Base-by-base conservation (phyloP, 2,797 vertebrate genomes). In the Chelmon rostratus region DNA sequence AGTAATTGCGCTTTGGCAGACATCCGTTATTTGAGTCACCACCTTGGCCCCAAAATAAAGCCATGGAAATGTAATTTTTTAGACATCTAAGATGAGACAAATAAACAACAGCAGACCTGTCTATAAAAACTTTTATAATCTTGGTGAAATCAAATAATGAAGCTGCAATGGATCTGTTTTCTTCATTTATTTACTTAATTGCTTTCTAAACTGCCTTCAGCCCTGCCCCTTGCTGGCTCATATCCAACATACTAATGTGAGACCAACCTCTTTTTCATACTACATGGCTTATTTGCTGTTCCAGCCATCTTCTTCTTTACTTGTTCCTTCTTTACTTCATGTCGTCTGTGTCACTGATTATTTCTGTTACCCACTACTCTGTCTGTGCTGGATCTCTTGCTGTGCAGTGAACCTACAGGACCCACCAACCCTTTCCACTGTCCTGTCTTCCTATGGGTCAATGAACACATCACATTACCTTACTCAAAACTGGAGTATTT, bases 381-480 rank as follows among this genome's bases (percentile, higher is more conserved):
- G 44, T 66, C 58, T 62, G 67, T 25, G 25, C 46, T 52, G 73
- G 69, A 66, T 82, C 77, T 81, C 73, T 62, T 49, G 19, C 42
- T 65, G 71, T 68, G 58, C 68, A 59, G 61, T 58, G 64, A 78
- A 76, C 76, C 68, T 42, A 23, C 23, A 54, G 61, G 46, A 46
- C 44, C 49, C 68, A 56, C 11, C 54, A 59, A 31, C 37, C 54
- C 50, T 19, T 67, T 56, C 47, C 44, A 38, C 12, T 42, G 72
- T 61, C n/a, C 52, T 56, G 65, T 44, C 38, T 37, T 47, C 47
- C 56, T 47, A 4, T 47, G 1, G 16, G 11, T 3, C 16, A 3
- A 78, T 62, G 47, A 73, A 72, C 46, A 47, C 46, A 65, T 59
- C 23, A 54, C 3, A 31, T 57, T 42, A 62, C 23, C 50, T 56